A percentile compares a stretch with the other conserved stretches of the same genome.
Evolutionary conservation across 2,113 vertebrate species (phyloP).

Genomic region (Sinocyclocheilus maitianheensis): DNA sequence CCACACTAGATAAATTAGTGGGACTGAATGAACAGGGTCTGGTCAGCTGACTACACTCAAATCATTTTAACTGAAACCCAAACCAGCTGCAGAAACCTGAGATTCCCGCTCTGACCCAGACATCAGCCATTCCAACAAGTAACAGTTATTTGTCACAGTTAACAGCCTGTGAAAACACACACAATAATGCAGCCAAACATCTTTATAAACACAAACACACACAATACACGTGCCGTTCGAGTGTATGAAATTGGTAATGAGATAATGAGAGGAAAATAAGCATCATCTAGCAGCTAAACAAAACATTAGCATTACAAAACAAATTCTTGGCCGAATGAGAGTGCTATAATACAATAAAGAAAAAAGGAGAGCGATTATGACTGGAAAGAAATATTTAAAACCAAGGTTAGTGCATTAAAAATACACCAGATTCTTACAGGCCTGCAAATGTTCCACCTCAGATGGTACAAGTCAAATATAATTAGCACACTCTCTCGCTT

Average conservation of each 20-base stretch:
- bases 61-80: conserved; percentile 33
- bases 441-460: conserved; percentile 39
- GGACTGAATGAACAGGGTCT: conserved; percentile 26
- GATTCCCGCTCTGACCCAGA: conserved; percentile 48
- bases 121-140: conserved; percentile 55
- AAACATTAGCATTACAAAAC: conserved; percentile 22
- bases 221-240: background rate
- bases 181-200: conserved; percentile 22
- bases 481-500: conserved; percentile 41
- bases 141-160: conserved; percentile 43
- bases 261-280: background rate
- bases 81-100: conserved; percentile 35
- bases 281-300: background rate
- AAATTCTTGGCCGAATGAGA: background rate
- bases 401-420: conserved; percentile 6
- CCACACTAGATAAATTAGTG: conserved; percentile 29
- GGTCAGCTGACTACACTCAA: conserved; percentile 27
- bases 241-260: background rate
- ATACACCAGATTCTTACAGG: conserved; percentile 35
- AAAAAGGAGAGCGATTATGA: no score
- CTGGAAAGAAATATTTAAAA: conserved; percentile 32
- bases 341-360: background rate
- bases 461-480: conserved; percentile 45
- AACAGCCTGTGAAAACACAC: conserved; percentile 53
- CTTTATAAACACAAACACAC: conserved; percentile 14